phyloP scores from a whole-genome alignment of 2,113 vertebrate genomes.

The Cromileptes altivelis region DNA sequence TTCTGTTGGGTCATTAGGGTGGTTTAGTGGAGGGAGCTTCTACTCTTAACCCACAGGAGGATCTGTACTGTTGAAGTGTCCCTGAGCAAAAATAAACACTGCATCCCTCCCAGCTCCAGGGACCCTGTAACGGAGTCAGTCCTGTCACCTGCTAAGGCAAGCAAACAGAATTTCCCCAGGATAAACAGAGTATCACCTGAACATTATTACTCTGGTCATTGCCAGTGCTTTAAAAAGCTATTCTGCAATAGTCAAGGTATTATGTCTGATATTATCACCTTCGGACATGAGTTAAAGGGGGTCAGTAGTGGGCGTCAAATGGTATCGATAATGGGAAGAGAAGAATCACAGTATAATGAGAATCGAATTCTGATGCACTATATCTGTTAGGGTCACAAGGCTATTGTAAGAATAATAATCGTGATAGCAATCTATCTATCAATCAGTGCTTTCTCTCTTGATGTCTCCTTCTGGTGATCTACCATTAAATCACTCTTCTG shows the following conservation, averaged over 20 bases:
- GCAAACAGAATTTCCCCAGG: background rate
- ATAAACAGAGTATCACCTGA: background rate
- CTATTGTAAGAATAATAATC: conserved; percentile 52
- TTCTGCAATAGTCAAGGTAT: background rate
- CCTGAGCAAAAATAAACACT: background rate
- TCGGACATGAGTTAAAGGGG: background rate
- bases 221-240: background rate
- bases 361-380: conserved; percentile 7
- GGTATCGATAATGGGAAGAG: background rate
- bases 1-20: background rate
- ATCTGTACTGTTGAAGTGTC: background rate
- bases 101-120: background rate
- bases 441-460: conserved; percentile 45
- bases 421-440: conserved; percentile 53
- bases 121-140: background rate
- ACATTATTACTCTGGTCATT: background rate
- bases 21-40: background rate
- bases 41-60: background rate
- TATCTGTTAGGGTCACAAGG: conserved; percentile 21
- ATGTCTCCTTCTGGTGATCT: conserved; percentile 60
- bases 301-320: conserved; percentile 21
- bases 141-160: background rate
- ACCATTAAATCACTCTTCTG: conserved; percentile 65
- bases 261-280: background rate
- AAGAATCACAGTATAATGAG: conserved; percentile 16